Evolutionary conservation across 2,797 vertebrate genomes (phyloP), one percentile per base, ranked within the genome.

Genomic region (Cryptoblepharus egeriae): DNA sequence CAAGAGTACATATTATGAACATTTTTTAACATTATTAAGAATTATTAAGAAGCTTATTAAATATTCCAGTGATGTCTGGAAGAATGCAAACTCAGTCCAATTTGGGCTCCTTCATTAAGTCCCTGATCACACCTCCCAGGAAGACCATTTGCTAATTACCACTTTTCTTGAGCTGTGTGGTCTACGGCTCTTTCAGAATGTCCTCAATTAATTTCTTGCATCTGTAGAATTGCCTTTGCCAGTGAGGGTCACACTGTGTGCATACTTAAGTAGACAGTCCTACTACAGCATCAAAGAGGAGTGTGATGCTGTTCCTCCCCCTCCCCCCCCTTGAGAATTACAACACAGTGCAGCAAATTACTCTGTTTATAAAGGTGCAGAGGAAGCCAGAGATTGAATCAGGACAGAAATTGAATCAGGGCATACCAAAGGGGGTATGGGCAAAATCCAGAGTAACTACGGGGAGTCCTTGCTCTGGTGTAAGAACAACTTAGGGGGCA

Each of bases 341-440:
- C 74, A 16, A 0, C 0, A 5, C 84, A 83, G 77, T 75, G 75
- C 30, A 76, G 85, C 80, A 39, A 3, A 0, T 18, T 84, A 85
- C 88, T 87, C 87, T 87, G 18, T 64, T 92, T 90, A 88, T 24
- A 85, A 89, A 90, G 58, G 89, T 57, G 81, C 89, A 91, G 85
- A 26, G 13, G 90, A 92, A 89, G 89, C 88, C 81, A 2, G 0
- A 75, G 88, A 92, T 87, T 89, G 87, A 94, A 88, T 92, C 92
- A 93, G 52, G 1, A 90, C 86, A 87, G 85, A 91, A 86, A 91
- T 90, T n/a, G n/a, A n/a, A n/a, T n/a, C n/a, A n/a, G n/a, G n/a
- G n/a, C n/a, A n/a, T n/a, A n/a, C n/a, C n/a, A n/a, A n/a, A n/a
- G n/a, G n/a, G n/a, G n/a, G n/a, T n/a, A n/a, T n/a, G n/a, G n/a